These are phyloP conservation scores for Netelia inedita DNA, from an alignment of 2,888 invertebrate genomes.

Conservation along the genomic window DNA sequence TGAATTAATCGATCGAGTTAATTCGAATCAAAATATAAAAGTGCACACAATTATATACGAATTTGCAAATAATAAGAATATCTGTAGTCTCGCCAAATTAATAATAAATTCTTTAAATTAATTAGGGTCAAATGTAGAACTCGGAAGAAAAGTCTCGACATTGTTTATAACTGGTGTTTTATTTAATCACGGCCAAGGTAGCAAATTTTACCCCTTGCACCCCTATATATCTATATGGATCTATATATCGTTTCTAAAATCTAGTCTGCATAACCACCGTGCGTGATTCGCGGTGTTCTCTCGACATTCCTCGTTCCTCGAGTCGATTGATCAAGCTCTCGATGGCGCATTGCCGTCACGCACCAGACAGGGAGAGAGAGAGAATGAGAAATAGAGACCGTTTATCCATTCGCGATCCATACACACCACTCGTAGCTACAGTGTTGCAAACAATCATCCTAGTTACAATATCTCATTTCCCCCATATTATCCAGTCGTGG, in stretches of 20 bases:
- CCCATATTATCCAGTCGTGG: conserved; percentile 23
- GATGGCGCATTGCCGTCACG: conserved; percentile 11
- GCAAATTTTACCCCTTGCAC: background rate
- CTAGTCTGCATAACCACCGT: background rate
- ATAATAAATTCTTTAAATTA: no score
- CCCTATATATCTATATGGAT: background rate
- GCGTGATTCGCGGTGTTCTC: conserved; percentile 18
- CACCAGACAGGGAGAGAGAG: background rate
- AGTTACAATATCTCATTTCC: conserved; percentile 26
- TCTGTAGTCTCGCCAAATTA: no score
- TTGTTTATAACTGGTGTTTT: no score
- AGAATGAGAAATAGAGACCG: background rate
- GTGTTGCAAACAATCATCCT: conserved; percentile 45
- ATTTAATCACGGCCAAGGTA: background rate
- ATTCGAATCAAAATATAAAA: no score
- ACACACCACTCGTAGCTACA: conserved; percentile 41
- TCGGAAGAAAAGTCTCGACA: no score
- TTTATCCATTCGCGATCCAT: conserved; percentile 22
- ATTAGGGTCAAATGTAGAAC: no score
- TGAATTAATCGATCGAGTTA: no score
- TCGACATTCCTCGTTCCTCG: conserved; percentile 14
- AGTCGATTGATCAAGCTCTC: conserved; percentile 49
- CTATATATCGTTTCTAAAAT: background rate
- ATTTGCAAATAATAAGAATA: no score
- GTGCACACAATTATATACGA: no score